Percentiles rank a stretch among this genome's conserved stretches.
Conservation (phyloP, 1,140 invertebrate genomes). For the Episyrphus balteatus region DNA sequence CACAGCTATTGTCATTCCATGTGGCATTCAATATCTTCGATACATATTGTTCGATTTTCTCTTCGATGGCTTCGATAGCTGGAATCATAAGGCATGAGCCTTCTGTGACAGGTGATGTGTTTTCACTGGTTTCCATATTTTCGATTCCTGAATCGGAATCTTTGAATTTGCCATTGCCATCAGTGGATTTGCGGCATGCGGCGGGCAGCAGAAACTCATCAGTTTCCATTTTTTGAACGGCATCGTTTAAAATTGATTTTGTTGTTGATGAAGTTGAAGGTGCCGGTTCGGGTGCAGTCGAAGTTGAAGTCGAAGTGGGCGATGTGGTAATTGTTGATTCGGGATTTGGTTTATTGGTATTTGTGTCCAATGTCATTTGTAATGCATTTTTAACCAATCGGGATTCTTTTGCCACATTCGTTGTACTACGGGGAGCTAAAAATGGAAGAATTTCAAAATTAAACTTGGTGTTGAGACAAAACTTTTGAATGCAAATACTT, state of each 20-base stretch:
- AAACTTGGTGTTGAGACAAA: background rate
- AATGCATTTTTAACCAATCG: slow-evolving; percentile 20
- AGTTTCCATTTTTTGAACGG: slow-evolving; percentile 41
- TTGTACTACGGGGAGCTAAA: slow-evolving; percentile 7
- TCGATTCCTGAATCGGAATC: slow-evolving; percentile 64
- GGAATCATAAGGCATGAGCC: background rate
- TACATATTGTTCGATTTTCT: slow-evolving; percentile 44
- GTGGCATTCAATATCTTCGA: slow-evolving; percentile 47
- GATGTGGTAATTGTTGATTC: slow-evolving; percentile 1
- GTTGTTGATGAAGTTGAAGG: background rate
- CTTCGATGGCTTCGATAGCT: slow-evolving; percentile 32
- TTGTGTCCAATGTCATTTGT: too few species aligned
- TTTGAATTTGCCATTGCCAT: slow-evolving; percentile 40
- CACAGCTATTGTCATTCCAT: slow-evolving; percentile 44
- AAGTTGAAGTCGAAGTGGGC: background rate
- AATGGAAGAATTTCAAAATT: background rate
- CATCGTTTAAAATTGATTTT: slow-evolving; percentile 23
- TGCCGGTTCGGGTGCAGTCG: slow-evolving; percentile 15
- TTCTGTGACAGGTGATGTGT: slow-evolving; percentile 2
- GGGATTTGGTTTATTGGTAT: background rate
- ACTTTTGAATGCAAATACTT: slow-evolving; percentile 4
- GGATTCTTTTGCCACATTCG: slow-evolving; percentile 14
- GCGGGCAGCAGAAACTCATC: slow-evolving; percentile 35
- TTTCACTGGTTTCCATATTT: slow-evolving; percentile 53
- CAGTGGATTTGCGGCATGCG: background rate